A percentile compares a stretch with the other conserved stretches of the same genome.
These are phyloP conservation scores for Nemurella pictetii DNA, from an alignment of 2,888 invertebrate genomes.

Conservation along the genomic window DNA sequence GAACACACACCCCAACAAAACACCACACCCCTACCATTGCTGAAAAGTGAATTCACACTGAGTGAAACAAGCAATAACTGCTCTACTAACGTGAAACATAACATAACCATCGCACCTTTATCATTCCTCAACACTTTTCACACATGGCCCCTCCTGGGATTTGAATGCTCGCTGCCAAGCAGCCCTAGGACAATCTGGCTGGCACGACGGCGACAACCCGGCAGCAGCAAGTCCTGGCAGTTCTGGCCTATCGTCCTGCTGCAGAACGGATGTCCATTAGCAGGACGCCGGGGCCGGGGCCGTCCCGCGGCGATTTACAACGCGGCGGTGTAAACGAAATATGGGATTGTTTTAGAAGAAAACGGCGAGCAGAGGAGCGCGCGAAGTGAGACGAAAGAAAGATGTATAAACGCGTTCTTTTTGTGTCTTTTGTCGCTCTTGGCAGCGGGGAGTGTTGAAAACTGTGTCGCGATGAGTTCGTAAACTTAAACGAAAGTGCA, in stretches of 20 bases:
- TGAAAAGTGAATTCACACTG: no score
- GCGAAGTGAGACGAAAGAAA: background rate
- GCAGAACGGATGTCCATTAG: constrained; percentile 1
- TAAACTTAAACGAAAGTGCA: no score
- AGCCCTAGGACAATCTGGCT: background rate
- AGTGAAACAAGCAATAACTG: no score
- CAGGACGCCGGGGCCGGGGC: background rate
- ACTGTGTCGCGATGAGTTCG: no score
- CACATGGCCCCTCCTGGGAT: background rate
- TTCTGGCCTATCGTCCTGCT: background rate
- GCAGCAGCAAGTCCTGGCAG: background rate
- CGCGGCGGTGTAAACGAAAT: background rate
- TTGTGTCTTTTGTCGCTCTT: background rate
- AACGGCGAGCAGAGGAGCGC: background rate
- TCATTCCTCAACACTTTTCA: background rate
- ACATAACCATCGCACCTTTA: background rate
- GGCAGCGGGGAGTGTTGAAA: background rate
- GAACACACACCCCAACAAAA: no score
- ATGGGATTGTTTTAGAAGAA: constrained; percentile 8
- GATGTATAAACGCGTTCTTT: background rate
- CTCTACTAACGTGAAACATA: background rate
- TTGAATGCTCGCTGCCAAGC: background rate
- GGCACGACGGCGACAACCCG: background rate
- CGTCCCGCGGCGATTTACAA: background rate
- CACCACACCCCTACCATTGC: no score